Conservation (phyloP, 2,797 vertebrate species). For the Squalus acanthias region DNA sequence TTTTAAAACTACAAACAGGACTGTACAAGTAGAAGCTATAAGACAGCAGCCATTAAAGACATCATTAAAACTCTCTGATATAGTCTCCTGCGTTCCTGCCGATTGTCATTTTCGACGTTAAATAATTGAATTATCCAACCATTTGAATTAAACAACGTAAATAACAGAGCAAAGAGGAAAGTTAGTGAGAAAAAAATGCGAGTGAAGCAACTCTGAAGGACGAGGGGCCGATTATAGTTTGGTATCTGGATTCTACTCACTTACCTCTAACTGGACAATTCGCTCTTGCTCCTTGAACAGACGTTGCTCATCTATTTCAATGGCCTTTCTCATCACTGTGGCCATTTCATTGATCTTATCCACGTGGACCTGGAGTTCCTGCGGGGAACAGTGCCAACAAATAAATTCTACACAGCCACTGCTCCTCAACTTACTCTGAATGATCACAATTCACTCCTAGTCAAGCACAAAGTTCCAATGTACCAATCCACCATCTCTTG, state of each 20-base stretch:
- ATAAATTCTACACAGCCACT: background rate
- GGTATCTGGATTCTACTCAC: constrained; percentile 7
- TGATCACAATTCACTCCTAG: background rate
- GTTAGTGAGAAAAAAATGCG: background rate
- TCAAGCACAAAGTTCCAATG: background rate
- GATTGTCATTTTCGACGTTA: background rate
- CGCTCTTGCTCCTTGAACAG: constrained; percentile 85
- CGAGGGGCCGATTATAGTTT: background rate
- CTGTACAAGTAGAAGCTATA: background rate
- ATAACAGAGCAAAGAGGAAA: background rate
- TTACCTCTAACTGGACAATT: constrained; percentile 85
- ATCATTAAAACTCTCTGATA: background rate
- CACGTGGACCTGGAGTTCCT: constrained; percentile 90
- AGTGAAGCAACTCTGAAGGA: background rate
- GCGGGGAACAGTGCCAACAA: background rate
- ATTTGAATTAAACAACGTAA: background rate
- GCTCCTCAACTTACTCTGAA: background rate
- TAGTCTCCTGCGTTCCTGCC: background rate
- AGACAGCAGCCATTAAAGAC: background rate
- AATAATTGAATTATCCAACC: background rate
- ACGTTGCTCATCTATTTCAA: constrained; percentile 85
- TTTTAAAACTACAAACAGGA: background rate
- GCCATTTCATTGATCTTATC: constrained; percentile 98
- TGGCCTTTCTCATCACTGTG: constrained; percentile 89
- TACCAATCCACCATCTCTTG: background rate